Conservation (phyloP, 2,797 vertebrate genomes). For the Zalophus californianus region DNA sequence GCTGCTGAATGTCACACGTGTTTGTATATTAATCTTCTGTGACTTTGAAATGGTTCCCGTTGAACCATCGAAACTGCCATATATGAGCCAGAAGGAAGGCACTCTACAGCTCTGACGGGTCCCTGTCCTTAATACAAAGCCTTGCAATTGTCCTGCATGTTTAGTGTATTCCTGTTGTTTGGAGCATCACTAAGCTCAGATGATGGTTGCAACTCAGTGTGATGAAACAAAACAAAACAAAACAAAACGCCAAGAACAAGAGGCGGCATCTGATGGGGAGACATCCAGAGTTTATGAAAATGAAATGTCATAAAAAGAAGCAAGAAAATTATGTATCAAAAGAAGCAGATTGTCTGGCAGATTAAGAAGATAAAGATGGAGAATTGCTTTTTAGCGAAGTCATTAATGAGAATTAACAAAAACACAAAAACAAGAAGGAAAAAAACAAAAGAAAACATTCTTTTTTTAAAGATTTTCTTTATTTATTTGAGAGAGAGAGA, state of each 20-base stretch:
- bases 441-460: not conserved
- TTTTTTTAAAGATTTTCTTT: not conserved
- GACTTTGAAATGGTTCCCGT: not conserved
- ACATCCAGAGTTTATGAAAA: not conserved
- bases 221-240: not conserved
- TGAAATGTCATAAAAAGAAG: not conserved
- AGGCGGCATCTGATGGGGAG: not conserved
- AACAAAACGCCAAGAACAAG: not conserved
- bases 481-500: not conserved
- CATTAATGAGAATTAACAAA: not conserved
- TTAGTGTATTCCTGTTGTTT: not conserved
- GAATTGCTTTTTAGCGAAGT: not conserved
- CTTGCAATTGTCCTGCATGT: not conserved
- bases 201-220: not conserved
- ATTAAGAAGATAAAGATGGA: not conserved
- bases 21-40: not conserved
- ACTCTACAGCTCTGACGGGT: not conserved
- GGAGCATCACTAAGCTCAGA: not conserved
- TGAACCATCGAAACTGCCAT: not conserved
- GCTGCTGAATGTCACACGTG: not conserved
- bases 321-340: not conserved
- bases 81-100: not conserved
- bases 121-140: not conserved
- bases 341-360: not conserved
- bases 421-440: not conserved